Evolutionary conservation across 2,797 vertebrate species (phyloP).

Genomic region (Acomys russatus): DNA sequence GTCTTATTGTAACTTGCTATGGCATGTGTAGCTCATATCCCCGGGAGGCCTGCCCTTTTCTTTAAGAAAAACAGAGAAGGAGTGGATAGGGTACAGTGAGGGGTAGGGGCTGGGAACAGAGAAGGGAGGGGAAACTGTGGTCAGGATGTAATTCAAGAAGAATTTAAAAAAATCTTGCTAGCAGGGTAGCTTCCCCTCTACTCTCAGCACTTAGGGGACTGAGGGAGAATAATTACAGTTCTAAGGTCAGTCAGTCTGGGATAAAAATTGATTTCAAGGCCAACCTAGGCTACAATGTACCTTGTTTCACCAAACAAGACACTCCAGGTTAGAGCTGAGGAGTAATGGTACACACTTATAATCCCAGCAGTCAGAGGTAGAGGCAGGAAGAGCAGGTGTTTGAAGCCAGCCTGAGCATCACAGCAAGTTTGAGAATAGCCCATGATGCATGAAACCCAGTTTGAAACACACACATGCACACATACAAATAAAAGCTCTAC

Average conservation of each 20-base stretch:
- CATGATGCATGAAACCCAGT: background rate
- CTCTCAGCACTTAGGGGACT: background rate
- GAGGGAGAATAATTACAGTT: background rate
- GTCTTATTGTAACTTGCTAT: no score
- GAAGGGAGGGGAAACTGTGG: no score
- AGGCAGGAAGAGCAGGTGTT: background rate
- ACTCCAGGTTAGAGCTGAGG: background rate
- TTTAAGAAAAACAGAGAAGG: no score
- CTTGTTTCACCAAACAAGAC: background rate
- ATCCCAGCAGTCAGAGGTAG: background rate
- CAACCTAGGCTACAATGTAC: background rate
- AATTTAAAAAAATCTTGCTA: background rate
- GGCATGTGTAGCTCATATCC: no score
- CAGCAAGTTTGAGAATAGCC: background rate
- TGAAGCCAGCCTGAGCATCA: background rate
- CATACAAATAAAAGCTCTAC: background rate
- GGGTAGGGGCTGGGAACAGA: no score
- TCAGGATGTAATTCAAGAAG: no score
- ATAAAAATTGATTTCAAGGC: background rate
- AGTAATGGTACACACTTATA: background rate
- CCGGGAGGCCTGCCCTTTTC: no score
- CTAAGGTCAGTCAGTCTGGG: background rate
- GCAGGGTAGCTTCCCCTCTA: background rate
- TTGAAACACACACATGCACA: background rate
- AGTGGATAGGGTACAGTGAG: no score